Conservation (phyloP, 1,140 invertebrate species). For the Drosophila pseudoananassae region DNA sequence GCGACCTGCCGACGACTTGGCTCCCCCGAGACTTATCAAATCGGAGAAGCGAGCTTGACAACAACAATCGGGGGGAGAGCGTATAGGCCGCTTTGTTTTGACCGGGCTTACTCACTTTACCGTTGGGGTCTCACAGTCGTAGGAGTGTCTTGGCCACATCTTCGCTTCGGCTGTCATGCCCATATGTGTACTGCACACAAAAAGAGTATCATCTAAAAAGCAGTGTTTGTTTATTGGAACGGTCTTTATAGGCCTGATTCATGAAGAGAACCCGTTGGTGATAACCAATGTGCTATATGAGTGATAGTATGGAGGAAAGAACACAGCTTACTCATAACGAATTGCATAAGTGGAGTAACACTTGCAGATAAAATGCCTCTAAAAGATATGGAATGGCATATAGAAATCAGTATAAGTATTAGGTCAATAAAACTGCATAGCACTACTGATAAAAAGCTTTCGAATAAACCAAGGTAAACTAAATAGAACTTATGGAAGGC, state of each 20-base stretch:
- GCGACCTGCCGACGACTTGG: not conserved
- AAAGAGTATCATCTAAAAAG: not conserved
- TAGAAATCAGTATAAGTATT: not conserved
- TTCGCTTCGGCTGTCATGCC: not conserved
- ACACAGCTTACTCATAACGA: not conserved
- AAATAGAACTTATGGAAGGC: not conserved
- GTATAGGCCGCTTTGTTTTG: slow-evolving; percentile 23
- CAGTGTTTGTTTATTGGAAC: slow-evolving; percentile 30
- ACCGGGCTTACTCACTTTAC: slow-evolving; percentile 37
- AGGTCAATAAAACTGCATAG: too few species aligned
- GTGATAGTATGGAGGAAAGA: not conserved
- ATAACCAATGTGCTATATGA: not conserved
- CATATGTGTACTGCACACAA: slow-evolving; percentile 8
- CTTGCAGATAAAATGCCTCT: too few species aligned
- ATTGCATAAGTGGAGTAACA: not conserved
- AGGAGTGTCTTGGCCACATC: slow-evolving; percentile 28
- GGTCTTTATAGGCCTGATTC: slow-evolving; percentile 10
- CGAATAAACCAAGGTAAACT: not conserved
- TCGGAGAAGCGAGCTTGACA: not conserved
- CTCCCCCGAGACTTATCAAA: not conserved
- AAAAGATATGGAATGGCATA: not conserved
- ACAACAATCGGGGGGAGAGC: not conserved
- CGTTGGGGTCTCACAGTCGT: slow-evolving; percentile 20
- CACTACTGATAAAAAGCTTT: not conserved
- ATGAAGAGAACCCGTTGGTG: not conserved